Percentiles rank a stretch among this genome's conserved stretches.
These are phyloP conservation scores for Rhincodon typus DNA, from an alignment of 2,797 vertebrate genomes.

Conservation along the genomic window DNA sequence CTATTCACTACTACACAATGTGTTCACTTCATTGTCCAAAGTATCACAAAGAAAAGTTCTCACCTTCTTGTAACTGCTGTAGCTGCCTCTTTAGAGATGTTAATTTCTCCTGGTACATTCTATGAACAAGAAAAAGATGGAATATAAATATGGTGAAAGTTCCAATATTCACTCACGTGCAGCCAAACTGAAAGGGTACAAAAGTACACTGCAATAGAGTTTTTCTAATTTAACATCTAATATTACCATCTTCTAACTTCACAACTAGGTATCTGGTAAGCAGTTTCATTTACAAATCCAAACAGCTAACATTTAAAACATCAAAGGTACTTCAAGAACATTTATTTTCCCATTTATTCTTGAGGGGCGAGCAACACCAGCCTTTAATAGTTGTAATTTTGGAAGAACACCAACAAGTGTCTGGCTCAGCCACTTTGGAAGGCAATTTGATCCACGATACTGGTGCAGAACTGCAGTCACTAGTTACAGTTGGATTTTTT, in stretches of 20 bases:
- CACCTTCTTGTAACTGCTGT: slow-evolving; percentile 93
- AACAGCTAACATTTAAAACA: not conserved
- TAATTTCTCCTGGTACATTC: slow-evolving; percentile 98
- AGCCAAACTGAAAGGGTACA: not conserved
- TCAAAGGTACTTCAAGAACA: not conserved
- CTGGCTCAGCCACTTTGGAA: not conserved
- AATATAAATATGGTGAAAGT: not conserved
- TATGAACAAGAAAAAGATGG: slow-evolving; percentile 46
- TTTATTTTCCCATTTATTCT: not conserved
- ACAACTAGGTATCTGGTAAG: not conserved
- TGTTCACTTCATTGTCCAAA: not conserved
- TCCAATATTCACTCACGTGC: not conserved
- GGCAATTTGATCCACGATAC: not conserved
- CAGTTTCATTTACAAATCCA: not conserved
- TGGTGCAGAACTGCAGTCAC: not conserved
- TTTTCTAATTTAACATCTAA: not conserved
- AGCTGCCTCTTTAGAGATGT: slow-evolving; percentile 90
- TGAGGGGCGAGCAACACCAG: not conserved
- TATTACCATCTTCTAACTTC: not conserved
- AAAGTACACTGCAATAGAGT: not conserved
- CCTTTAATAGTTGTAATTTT: not conserved
- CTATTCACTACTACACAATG: not conserved
- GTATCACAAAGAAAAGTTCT: slow-evolving; percentile 33
- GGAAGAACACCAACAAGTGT: not conserved
- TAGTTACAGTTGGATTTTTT: not conserved